These are phyloP conservation scores for Varanus komodoensis DNA, from an alignment of 2,113 vertebrate genomes.

Conservation along the genomic window DNA sequence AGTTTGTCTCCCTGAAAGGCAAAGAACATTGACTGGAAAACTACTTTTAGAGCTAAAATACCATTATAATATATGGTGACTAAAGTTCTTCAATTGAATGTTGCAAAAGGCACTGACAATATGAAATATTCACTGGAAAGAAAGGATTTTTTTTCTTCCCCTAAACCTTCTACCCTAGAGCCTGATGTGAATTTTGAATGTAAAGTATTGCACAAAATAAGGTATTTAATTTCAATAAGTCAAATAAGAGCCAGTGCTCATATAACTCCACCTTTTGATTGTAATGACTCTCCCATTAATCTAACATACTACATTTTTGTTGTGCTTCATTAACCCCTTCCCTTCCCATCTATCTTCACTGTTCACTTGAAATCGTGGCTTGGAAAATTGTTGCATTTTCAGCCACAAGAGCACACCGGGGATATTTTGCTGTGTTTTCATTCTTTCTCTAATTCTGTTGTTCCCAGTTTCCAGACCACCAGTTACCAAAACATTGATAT, in stretches of 20 bases:
- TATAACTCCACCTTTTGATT: constrained; percentile 66
- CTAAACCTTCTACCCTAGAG: constrained; percentile 46
- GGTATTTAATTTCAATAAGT: constrained; percentile 67
- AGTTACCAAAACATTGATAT: constrained; percentile 35
- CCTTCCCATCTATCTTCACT: constrained; percentile 38
- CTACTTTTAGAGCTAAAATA: constrained; percentile 69
- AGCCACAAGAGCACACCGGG: constrained; percentile 34
- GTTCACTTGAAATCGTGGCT: constrained; percentile 60
- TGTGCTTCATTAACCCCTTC: constrained; percentile 61
- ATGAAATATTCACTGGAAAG: constrained; percentile 64
- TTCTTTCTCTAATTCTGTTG: constrained; percentile 31
- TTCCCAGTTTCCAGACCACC: constrained; percentile 29
- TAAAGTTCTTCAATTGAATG: constrained; percentile 70
- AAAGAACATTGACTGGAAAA: constrained; percentile 67
- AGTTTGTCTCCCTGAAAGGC: constrained; percentile 71
- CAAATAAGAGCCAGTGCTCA: constrained; percentile 60
- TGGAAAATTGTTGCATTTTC: constrained; percentile 30
- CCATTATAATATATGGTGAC: constrained; percentile 67
- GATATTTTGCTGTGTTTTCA: constrained; percentile 42
- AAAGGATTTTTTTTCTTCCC: constrained; percentile 20
- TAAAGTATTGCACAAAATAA: constrained; percentile 66
- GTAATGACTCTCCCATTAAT: constrained; percentile 68
- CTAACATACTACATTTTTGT: constrained; percentile 71
- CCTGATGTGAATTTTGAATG: constrained; percentile 62
- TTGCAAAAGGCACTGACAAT: constrained; percentile 65